Percentiles rank a stretch among this genome's conserved stretches.
Conservation (phyloP, 1,140 invertebrate species). For the Ceratina calcarata region DNA sequence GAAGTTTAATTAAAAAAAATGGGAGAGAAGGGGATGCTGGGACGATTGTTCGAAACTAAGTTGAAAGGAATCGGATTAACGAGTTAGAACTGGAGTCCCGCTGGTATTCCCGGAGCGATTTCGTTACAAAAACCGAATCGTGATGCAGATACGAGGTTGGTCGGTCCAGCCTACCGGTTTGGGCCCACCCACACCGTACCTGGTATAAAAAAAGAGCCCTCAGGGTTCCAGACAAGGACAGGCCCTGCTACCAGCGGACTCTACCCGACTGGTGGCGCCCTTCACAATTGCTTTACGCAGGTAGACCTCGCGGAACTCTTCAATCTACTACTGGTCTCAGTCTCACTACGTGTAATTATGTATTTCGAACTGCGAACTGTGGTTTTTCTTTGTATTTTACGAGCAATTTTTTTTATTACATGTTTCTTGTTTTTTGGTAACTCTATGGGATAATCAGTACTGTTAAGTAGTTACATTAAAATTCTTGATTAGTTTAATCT, state of each 20-base stretch:
- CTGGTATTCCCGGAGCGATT: constrained; percentile 17
- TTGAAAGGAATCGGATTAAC: background rate
- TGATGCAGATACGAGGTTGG: constrained; percentile 32
- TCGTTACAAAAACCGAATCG: constrained; percentile 46
- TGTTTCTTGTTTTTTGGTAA: too few species aligned
- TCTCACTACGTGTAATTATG: too few species aligned
- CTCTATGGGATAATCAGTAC: too few species aligned
- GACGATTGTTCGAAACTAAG: too few species aligned
- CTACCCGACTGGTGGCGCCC: constrained; percentile 66
- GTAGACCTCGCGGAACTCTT: background rate
- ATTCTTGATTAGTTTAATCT: too few species aligned
- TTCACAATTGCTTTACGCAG: constrained; percentile 2
- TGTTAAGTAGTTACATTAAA: too few species aligned
- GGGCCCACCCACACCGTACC: constrained; percentile 72
- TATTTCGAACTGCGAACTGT: too few species aligned
- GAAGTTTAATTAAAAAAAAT: too few species aligned
- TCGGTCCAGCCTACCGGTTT: constrained; percentile 70
- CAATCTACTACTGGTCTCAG: background rate
- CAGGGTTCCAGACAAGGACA: constrained; percentile 34
- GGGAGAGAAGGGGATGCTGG: too few species aligned
- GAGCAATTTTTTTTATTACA: background rate
- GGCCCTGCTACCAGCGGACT: constrained; percentile 12
- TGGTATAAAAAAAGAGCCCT: constrained; percentile 67
- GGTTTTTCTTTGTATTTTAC: background rate
- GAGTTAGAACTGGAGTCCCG: background rate